Evolutionary conservation across 1,140 invertebrate species (phyloP).

Genomic region (Neodiprion virginianus): DNA sequence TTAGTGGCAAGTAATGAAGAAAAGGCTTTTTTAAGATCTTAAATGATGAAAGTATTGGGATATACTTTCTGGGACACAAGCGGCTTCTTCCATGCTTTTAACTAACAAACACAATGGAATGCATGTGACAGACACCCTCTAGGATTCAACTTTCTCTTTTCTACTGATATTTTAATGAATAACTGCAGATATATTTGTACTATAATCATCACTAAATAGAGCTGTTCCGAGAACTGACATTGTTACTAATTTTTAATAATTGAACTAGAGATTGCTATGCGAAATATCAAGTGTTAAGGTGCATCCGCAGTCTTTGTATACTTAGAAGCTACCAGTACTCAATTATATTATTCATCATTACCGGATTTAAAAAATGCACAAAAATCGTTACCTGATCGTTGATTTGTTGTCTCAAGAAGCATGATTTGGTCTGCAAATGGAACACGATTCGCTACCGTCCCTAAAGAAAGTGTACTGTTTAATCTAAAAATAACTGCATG

Average conservation of each 20-base stretch:
- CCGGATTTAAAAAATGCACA: too few relatives aligned
- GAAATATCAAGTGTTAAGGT: too few relatives aligned
- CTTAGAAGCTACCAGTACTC: too few relatives aligned
- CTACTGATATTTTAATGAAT: slow-evolving; percentile 35
- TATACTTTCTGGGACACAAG: neutral
- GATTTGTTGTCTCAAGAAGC: too few relatives aligned
- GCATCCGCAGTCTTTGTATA: too few relatives aligned
- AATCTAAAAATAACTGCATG: too few relatives aligned
- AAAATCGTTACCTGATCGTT: too few relatives aligned
- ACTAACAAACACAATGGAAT: slow-evolving; percentile 16
- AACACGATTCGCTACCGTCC: too few relatives aligned
- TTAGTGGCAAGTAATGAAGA: neutral
- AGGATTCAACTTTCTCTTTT: slow-evolving; percentile 57
- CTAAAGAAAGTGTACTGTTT: too few relatives aligned
- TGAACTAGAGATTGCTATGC: neutral
- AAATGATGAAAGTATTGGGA: neutral
- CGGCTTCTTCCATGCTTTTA: slow-evolving; percentile 1
- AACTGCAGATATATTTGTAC: neutral
- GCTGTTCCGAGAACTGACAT: neutral
- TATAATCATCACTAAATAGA: neutral
- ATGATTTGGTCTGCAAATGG: too few relatives aligned
- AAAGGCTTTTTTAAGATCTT: slow-evolving; percentile 3
- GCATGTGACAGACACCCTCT: slow-evolving; percentile 56
- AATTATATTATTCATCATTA: too few relatives aligned
- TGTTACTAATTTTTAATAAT: neutral